Percentiles rank a stretch among this genome's conserved stretches.
Conservation (phyloP, 2,113 vertebrate genomes). For the Zosterops hypoxanthus region DNA sequence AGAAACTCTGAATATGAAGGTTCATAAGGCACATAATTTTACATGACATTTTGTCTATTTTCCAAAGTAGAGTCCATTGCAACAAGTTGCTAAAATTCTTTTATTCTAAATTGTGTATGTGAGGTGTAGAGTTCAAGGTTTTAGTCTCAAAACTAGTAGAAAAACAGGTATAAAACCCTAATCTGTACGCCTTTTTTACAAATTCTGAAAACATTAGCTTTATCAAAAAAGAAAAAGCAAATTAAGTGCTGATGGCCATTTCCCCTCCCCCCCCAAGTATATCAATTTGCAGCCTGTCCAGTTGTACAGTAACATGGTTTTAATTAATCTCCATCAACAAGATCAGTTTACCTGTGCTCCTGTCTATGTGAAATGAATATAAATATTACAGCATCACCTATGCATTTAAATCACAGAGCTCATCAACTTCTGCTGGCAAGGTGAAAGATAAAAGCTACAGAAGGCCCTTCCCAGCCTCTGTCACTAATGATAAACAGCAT, state of each 20-base stretch:
- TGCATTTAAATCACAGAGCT: slow-evolving; percentile 81
- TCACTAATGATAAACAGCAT: slow-evolving; percentile 83
- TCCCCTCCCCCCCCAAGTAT: not conserved
- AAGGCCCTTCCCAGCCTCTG: slow-evolving; percentile 78
- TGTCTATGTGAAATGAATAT: slow-evolving; percentile 69
- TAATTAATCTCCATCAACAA: slow-evolving; percentile 73
- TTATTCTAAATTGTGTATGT: not conserved
- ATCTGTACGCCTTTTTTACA: not conserved
- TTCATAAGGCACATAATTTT: not conserved
- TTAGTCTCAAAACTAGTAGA: not conserved
- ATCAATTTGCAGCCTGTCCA: not conserved
- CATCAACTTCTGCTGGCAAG: slow-evolving; percentile 78
- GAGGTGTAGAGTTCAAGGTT: not conserved
- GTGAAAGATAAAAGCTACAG: slow-evolving; percentile 80
- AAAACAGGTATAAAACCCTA: not conserved
- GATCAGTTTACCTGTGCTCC: slow-evolving; percentile 68
- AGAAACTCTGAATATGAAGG: not conserved
- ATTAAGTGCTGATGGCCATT: not conserved
- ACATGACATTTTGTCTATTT: not conserved
- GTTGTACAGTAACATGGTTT: slow-evolving; percentile 38
- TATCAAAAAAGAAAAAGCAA: slow-evolving; percentile 5
- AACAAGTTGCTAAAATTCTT: not conserved
- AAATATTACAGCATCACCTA: slow-evolving; percentile 69
- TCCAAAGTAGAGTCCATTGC: not conserved
- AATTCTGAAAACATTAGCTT: not conserved